Evolutionary conservation across 1,140 invertebrate genomes (phyloP).

Genomic region (Macrobrachium rosenbergii): DNA sequence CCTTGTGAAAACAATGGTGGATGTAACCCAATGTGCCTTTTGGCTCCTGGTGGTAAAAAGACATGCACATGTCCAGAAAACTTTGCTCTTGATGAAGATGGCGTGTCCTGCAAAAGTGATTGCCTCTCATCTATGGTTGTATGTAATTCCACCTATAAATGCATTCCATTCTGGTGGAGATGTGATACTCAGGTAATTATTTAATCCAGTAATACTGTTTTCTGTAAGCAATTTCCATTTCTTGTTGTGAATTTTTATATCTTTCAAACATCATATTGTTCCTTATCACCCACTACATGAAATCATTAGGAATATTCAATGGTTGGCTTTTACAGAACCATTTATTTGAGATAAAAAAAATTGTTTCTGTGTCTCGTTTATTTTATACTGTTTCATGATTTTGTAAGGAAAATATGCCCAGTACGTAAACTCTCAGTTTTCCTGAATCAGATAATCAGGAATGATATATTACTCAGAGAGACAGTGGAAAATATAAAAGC

Average conservation of each 20-base stretch:
- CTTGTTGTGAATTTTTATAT: not conserved
- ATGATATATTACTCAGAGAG: no score
- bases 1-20: slow-evolving; percentile 75
- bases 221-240: not conserved
- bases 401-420: no score
- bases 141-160: slow-evolving; percentile 81
- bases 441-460: no score
- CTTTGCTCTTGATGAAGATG: slow-evolving; percentile 79
- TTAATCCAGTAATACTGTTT: not conserved
- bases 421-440: no score
- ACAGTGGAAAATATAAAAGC: no score
- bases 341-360: no score
- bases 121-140: slow-evolving; percentile 86
- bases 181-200: slow-evolving; percentile 74
- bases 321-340: no score
- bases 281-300: no score
- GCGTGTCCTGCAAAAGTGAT: slow-evolving; percentile 79
- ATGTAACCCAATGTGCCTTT: slow-evolving; percentile 83
- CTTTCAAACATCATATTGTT: not conserved
- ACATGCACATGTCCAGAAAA: slow-evolving; percentile 86
- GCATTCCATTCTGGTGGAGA: slow-evolving; percentile 78
- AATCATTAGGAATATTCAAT: no score
- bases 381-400: no score
- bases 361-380: no score
- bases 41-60: slow-evolving; percentile 75